Evolutionary conservation across 2,797 vertebrate species (phyloP).

Genomic region (Aselliscus stoliczkanus): DNA sequence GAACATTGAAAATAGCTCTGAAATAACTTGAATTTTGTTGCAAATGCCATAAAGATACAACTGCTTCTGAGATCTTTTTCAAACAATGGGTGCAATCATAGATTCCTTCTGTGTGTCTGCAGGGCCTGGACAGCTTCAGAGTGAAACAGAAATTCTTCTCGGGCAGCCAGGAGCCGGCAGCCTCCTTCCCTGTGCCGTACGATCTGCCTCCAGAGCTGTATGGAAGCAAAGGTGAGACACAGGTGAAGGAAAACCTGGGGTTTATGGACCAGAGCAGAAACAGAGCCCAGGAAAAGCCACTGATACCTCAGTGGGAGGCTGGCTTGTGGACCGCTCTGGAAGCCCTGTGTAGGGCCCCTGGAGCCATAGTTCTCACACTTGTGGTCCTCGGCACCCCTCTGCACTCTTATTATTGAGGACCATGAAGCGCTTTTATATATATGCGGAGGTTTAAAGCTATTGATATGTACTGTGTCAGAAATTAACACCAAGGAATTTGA

Average conservation of each 20-base stretch:
- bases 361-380: background rate
- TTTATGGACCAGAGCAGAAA: background rate
- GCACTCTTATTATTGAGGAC: background rate
- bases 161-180: constrained; percentile 31
- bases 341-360: background rate
- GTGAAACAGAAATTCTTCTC: constrained; percentile 74
- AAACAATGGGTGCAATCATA: background rate
- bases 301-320: background rate
- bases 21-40: background rate
- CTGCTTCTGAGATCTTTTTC: background rate
- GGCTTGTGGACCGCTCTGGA: background rate
- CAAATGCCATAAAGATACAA: background rate
- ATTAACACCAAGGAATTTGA: background rate
- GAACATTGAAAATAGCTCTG: background rate
- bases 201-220: constrained; percentile 85
- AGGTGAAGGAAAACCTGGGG: accelerated
- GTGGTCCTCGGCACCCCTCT: background rate
- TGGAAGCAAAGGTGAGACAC: constrained; percentile 80
- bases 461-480: background rate
- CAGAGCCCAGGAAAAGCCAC: accelerated
- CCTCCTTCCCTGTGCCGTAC: constrained; percentile 83
- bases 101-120: background rate
- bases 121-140: constrained; percentile 80
- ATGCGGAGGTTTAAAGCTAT: accelerated
- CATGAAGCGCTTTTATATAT: background rate